phyloP scores from a whole-genome alignment of 2,113 vertebrate species.

The Anseranas semipalmata region DNA sequence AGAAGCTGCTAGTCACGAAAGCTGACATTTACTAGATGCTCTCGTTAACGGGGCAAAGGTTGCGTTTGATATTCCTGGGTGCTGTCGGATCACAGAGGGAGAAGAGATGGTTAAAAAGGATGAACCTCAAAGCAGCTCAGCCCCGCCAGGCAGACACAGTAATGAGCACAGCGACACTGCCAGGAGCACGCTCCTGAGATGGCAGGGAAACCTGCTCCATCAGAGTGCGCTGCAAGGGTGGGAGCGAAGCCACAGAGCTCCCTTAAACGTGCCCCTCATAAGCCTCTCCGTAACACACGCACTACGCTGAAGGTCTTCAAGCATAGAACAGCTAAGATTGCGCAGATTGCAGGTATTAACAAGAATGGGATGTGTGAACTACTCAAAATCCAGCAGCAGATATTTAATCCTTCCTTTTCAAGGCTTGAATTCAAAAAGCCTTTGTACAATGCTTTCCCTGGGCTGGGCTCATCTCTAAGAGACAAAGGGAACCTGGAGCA shows the following conservation, averaged over 20 bases:
- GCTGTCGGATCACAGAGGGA: constrained; percentile 29
- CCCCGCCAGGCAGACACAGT: neutral
- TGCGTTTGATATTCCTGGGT: constrained; percentile 6
- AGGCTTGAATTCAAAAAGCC: constrained; percentile 1
- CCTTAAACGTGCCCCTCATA: neutral
- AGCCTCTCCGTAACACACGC: neutral
- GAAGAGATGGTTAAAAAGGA: constrained; percentile 17
- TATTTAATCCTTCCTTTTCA: constrained; percentile 54
- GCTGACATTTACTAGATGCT: constrained; percentile 23
- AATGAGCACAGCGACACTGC: constrained; percentile 27
- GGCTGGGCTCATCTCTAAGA: neutral
- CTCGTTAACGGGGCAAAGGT: neutral
- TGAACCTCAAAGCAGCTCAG: constrained; percentile 19
- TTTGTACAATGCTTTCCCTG: neutral
- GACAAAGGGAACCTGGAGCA: neutral
- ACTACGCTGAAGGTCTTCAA: neutral
- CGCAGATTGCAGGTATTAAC: constrained; percentile 11
- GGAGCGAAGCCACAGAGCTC: neutral
- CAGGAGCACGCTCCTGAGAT: neutral
- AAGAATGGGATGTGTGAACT: neutral
- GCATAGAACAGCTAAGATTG: neutral
- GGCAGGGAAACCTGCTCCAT: neutral
- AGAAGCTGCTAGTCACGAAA: neutral
- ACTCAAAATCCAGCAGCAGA: constrained; percentile 25
- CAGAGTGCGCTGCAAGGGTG: neutral